phyloP scores from a whole-genome alignment of 2,113 vertebrate species.

The Microtus richardsoni region DNA sequence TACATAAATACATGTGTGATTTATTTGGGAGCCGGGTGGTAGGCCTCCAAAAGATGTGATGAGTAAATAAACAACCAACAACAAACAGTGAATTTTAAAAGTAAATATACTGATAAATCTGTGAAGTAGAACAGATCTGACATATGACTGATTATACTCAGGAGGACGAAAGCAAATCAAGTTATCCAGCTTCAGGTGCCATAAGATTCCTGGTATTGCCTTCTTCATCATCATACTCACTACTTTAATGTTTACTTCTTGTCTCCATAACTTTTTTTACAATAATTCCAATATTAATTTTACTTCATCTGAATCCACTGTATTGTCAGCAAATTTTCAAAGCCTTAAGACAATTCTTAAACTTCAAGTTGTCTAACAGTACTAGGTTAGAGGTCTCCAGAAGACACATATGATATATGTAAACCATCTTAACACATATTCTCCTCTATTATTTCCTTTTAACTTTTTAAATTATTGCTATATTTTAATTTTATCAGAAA shows the following conservation, averaged over 20 bases:
- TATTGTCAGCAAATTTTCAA: neutral
- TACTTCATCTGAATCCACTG: neutral
- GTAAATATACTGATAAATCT: neutral
- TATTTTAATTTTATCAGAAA: neutral
- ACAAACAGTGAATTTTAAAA: neutral
- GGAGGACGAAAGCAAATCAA: neutral
- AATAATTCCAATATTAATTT: neutral
- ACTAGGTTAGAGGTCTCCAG: neutral
- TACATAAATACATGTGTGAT: too few species aligned
- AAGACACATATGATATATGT: neutral
- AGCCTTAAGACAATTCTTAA: neutral
- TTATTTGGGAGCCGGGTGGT: too few species aligned
- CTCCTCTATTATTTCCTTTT: neutral
- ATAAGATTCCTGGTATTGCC: neutral
- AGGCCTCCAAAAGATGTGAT: too few species aligned
- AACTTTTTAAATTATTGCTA: neutral
- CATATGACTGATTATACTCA: neutral
- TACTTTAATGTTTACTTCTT: neutral
- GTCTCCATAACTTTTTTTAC: neutral
- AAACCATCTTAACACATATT: neutral
- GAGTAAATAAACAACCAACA: too few species aligned
- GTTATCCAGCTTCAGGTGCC: accelerated
- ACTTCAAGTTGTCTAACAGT: neutral
- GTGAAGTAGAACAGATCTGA: neutral
- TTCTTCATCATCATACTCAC: neutral